Evolutionary conservation across 2,797 vertebrate species (phyloP).

Genomic region (Aplochiton taeniatus): DNA sequence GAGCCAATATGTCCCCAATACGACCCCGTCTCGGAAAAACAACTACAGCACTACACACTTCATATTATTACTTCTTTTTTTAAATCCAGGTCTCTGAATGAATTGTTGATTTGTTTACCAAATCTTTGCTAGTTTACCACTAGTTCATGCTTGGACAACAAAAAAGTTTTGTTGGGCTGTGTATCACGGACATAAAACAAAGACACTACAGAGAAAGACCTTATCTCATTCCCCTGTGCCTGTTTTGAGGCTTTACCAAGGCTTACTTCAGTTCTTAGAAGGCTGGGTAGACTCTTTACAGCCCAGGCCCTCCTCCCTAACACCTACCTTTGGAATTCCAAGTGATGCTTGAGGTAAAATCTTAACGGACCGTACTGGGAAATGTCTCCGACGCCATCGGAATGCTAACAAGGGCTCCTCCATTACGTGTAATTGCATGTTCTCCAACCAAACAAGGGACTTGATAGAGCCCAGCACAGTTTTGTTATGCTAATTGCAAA

Average conservation of each 20-base stretch:
- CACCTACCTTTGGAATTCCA: constrained; percentile 44
- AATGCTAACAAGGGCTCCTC: constrained; percentile 46
- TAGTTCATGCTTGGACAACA: too few relatives aligned
- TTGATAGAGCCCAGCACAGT: constrained; percentile 61
- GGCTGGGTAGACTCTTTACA: constrained; percentile 21
- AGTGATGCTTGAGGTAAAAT: constrained; percentile 42
- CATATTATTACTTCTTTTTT: too few relatives aligned
- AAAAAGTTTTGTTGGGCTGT: too few relatives aligned
- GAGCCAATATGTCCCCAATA: too few relatives aligned
- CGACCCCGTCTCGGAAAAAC: too few relatives aligned
- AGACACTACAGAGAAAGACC: constrained; percentile 30
- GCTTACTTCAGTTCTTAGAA: constrained; percentile 32
- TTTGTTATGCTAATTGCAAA: constrained; percentile 53
- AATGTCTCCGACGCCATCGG: constrained; percentile 36
- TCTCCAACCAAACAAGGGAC: constrained; percentile 53
- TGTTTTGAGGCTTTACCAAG: constrained; percentile 33
- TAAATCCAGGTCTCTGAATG: too few relatives aligned
- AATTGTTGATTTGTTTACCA: too few relatives aligned
- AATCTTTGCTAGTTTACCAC: too few relatives aligned
- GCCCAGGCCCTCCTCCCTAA: neutral
- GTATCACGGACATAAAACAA: constrained; percentile 44
- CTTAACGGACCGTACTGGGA: constrained; percentile 34
- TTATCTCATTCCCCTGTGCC: constrained; percentile 16
- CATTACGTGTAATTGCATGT: constrained; percentile 53
- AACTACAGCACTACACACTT: too few relatives aligned